Percentiles rank a stretch among this genome's conserved stretches.
Evolutionary conservation across 2,797 vertebrate species (phyloP).

Genomic region (Bovichtus diacanthus): DNA sequence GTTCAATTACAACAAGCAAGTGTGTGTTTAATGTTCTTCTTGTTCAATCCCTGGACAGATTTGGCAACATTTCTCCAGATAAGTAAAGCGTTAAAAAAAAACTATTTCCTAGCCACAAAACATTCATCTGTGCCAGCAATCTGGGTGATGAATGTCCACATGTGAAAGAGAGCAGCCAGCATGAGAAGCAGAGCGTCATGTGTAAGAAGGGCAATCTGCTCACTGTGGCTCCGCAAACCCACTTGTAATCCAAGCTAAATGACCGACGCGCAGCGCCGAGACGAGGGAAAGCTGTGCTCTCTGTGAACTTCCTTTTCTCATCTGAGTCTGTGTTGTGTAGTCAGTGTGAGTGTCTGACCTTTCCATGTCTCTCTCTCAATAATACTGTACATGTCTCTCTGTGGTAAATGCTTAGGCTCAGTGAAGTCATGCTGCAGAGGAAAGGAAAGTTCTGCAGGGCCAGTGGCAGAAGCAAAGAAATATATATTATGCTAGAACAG

Average conservation of each 20-base stretch:
- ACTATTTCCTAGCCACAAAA: slow-evolving; percentile 27
- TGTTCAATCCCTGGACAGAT: too few relatives aligned
- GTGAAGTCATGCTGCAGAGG: slow-evolving; percentile 17
- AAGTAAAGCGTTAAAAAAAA: slow-evolving; percentile 33
- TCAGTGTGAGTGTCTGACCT: slow-evolving; percentile 44
- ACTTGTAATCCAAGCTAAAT: slow-evolving; percentile 45
- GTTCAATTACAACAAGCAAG: too few relatives aligned
- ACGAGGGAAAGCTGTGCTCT: slow-evolving; percentile 13
- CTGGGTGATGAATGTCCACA: slow-evolving; percentile 58
- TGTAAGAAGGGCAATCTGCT: slow-evolving; percentile 59
- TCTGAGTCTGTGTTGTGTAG: slow-evolving; percentile 18
- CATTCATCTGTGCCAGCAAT: slow-evolving; percentile 45
- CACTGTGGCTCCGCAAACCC: slow-evolving; percentile 18
- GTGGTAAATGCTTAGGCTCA: slow-evolving; percentile 35
- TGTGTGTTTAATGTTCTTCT: too few relatives aligned
- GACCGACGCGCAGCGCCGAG: slow-evolving; percentile 5
- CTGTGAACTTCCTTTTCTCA: slow-evolving; percentile 42
- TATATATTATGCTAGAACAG: slow-evolving; percentile 11
- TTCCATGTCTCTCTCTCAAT: slow-evolving; percentile 35
- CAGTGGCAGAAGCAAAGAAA: slow-evolving; percentile 21
- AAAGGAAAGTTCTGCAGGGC: slow-evolving; percentile 20
- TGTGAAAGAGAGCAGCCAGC: slow-evolving; percentile 57
- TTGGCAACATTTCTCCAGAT: slow-evolving; percentile 24
- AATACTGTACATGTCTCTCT: slow-evolving; percentile 10
- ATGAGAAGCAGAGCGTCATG: slow-evolving; percentile 27